A percentile compares a stretch with the other conserved stretches of the same genome.
These are phyloP conservation scores for Trinectes maculatus DNA, from an alignment of 2,113 vertebrate species.

Conservation along the genomic window DNA sequence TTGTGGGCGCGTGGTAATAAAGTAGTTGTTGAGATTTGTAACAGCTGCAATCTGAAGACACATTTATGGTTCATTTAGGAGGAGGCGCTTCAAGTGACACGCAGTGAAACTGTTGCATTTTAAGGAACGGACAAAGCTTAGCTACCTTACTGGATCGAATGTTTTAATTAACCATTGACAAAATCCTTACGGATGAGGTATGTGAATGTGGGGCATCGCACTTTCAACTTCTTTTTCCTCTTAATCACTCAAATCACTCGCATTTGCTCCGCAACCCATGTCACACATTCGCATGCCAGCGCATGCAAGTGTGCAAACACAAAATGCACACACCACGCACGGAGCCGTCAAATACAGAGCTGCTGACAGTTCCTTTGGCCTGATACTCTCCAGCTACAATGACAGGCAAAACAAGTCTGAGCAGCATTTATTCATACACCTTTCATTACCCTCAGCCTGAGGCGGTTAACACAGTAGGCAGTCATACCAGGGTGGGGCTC, in stretches of 20 bases:
- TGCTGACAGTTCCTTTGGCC: constrained; percentile 50
- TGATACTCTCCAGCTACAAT: constrained; percentile 63
- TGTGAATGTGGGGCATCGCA: constrained; percentile 12
- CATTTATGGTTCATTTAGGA: constrained; percentile 63
- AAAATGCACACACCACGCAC: constrained; percentile 6
- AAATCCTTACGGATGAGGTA: constrained; percentile 45
- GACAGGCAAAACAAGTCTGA: constrained; percentile 82
- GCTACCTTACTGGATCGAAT: constrained; percentile 50
- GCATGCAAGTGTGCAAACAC: not conserved
- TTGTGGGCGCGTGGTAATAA: constrained; percentile 40
- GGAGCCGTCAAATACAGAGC: constrained; percentile 49
- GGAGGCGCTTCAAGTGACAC: constrained; percentile 56
- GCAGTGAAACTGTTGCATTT: constrained; percentile 62
- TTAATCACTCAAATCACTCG: constrained; percentile 5
- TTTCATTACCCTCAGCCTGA: constrained; percentile 77
- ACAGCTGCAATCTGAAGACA: constrained; percentile 57
- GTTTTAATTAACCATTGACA: constrained; percentile 61
- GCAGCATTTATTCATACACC: constrained; percentile 76
- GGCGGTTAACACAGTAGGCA: constrained; percentile 81
- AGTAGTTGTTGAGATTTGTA: constrained; percentile 50
- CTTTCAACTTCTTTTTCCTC: not conserved
- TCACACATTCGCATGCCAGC: constrained; percentile 13
- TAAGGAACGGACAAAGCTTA: constrained; percentile 35
- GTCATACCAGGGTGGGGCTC: constrained; percentile 66
- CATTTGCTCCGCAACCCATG: constrained; percentile 33